A percentile compares a stretch with the other conserved stretches of the same genome.
These are phyloP conservation scores for Ciconia stormi DNA, from an alignment of 2,113 vertebrate species.

Conservation along the genomic window DNA sequence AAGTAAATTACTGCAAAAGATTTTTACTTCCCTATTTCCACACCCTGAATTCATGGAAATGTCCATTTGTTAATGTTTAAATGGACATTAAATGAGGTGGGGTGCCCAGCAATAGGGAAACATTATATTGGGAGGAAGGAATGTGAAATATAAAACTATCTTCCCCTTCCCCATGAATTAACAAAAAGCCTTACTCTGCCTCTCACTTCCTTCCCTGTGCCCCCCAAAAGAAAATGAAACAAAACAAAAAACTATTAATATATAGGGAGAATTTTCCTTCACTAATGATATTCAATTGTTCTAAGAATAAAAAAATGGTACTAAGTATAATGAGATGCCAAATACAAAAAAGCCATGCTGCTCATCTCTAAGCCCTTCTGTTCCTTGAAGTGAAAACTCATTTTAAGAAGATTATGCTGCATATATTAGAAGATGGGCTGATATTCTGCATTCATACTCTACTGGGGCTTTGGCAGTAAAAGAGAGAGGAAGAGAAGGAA, in stretches of 20 bases:
- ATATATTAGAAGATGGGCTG: slow-evolving; percentile 83
- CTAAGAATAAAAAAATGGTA: slow-evolving; percentile 69
- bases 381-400: slow-evolving; percentile 87
- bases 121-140: neutral
- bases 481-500: slow-evolving; percentile 59
- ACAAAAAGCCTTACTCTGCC: neutral
- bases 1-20: neutral
- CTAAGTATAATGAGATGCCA: slow-evolving; percentile 81
- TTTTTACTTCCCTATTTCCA: neutral
- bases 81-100: neutral
- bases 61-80: neutral
- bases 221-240: neutral
- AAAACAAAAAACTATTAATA: neutral
- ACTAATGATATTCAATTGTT: slow-evolving; percentile 79
- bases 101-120: neutral
- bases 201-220: neutral
- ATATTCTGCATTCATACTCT: slow-evolving; percentile 78
- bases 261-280: slow-evolving; percentile 66
- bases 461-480: slow-evolving; percentile 73
- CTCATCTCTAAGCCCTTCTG: slow-evolving; percentile 84
- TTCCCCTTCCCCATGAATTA: neutral
- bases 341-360: slow-evolving; percentile 74
- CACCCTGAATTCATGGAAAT: neutral
- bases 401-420: slow-evolving; percentile 87
- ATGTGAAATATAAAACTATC: neutral